A percentile compares a stretch with the other conserved stretches of the same genome.
These are phyloP conservation scores for Calidris pugnax DNA, from an alignment of 2,113 vertebrate genomes.

Conservation along the genomic window DNA sequence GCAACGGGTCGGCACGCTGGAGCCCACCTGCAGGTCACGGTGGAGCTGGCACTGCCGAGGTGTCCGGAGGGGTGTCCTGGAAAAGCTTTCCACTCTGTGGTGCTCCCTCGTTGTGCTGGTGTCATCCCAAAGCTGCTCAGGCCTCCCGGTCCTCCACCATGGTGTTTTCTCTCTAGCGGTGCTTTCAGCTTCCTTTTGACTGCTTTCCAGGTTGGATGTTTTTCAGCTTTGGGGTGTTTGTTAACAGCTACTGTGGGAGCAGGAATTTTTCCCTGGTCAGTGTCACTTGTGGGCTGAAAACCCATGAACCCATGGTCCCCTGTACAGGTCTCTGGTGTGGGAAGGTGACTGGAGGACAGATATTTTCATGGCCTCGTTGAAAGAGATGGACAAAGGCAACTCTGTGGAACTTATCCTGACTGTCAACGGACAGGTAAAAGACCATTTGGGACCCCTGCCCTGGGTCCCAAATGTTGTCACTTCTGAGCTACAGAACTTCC, in stretches of 20 bases:
- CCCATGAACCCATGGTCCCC: background rate
- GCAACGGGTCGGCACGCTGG: conserved; percentile 80
- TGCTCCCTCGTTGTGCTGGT: background rate
- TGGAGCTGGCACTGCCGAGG: rapidly evolving
- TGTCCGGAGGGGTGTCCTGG: background rate
- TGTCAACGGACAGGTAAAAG: conserved; percentile 78
- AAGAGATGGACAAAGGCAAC: conserved; percentile 73
- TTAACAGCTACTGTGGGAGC: background rate
- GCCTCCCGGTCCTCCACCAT: background rate
- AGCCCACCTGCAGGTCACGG: conserved; percentile 70
- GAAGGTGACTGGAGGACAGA: conserved; percentile 83
- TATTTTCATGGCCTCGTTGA: conserved; percentile 70
- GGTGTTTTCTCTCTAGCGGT: background rate
- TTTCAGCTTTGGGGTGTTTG: background rate
- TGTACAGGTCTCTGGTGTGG: conserved; percentile 84
- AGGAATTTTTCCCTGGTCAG: background rate
- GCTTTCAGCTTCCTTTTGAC: background rate
- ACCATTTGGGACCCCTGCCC: too few relatives aligned
- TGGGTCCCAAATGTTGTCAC: background rate
- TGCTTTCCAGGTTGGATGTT: background rate
- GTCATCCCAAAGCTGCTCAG: background rate
- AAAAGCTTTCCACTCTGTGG: background rate
- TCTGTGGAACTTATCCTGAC: conserved; percentile 82
- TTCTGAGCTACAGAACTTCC: background rate
- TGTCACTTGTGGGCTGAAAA: background rate